Conservation (phyloP, 2,797 vertebrate species). For the Pitangus sulphuratus region DNA sequence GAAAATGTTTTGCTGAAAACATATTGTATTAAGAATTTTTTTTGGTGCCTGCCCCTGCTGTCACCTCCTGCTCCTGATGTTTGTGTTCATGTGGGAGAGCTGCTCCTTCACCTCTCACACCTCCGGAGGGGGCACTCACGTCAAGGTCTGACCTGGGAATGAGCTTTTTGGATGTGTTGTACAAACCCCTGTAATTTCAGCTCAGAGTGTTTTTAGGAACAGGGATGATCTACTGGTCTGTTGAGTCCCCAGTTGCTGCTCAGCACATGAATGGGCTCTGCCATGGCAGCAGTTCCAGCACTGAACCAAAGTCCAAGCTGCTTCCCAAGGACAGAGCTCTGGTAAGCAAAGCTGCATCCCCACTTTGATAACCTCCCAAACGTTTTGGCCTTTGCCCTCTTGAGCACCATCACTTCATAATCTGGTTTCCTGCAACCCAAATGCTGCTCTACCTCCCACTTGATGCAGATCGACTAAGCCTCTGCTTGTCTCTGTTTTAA, state of each 20-base stretch:
- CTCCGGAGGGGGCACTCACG: background rate
- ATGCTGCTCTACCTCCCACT: background rate
- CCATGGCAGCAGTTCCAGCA: fast-evolving
- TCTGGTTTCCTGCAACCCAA: background rate
- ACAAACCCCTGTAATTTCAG: background rate
- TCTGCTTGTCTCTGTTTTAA: background rate
- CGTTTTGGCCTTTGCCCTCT: background rate
- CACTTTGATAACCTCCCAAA: background rate
- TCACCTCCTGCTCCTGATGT: background rate
- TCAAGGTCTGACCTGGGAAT: background rate
- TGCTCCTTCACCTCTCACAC: background rate
- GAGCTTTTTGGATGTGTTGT: background rate
- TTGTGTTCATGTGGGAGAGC: background rate
- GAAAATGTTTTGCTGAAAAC: background rate
- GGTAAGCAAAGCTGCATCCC: background rate
- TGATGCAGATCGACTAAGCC: background rate
- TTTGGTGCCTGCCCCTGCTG: background rate
- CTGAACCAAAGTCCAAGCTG: background rate
- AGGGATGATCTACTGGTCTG: background rate
- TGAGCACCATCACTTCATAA: fast-evolving
- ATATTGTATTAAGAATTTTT: background rate
- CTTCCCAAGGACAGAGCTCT: background rate
- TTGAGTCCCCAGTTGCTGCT: background rate
- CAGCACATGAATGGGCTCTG: background rate
- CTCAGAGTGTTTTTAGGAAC: background rate